Percentiles rank a stretch among this genome's conserved stretches.
phyloP scores from a whole-genome alignment of 2,113 vertebrate genomes.

The Baryphthengus martii region DNA sequence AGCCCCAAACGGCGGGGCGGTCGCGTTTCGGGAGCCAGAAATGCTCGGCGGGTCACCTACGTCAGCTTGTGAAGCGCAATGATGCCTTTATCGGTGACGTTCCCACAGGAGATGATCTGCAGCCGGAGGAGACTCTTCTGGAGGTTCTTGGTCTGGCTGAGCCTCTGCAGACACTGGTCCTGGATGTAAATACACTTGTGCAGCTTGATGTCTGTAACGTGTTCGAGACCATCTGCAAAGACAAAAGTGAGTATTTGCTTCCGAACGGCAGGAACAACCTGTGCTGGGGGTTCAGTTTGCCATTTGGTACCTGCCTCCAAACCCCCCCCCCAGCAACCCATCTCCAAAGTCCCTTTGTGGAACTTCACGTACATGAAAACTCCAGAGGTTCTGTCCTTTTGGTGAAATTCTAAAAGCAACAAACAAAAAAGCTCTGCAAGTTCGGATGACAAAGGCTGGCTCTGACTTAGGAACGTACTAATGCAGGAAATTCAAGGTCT shows the following conservation, averaged over 20 bases:
- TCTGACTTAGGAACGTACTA: not conserved
- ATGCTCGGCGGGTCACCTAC: conserved; percentile 44
- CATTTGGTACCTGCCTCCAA: not conserved
- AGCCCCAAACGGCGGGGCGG: fast-evolving
- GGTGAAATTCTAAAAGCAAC: not conserved
- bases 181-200: conserved; percentile 91
- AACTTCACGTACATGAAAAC: not conserved
- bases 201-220: conserved; percentile 87
- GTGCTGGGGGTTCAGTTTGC: not conserved
- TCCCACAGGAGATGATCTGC: conserved; percentile 91
- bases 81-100: conserved; percentile 88
- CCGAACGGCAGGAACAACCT: not conserved
- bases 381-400: fast-evolving
- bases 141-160: conserved; percentile 82
- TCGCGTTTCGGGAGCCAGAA: not conserved
- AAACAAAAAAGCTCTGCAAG: not conserved
- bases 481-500: not conserved
- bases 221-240: conserved; percentile 84
- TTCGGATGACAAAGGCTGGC: not conserved
- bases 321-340: not conserved
- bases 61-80: conserved; percentile 82
- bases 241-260: not conserved
- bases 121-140: conserved; percentile 81
- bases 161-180: conserved; percentile 85
- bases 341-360: not conserved